These are phyloP conservation scores for Apostichopus californicus DNA, from an alignment of 35 echinoderm and acorn worm species.

Conservation along the genomic window DNA sequence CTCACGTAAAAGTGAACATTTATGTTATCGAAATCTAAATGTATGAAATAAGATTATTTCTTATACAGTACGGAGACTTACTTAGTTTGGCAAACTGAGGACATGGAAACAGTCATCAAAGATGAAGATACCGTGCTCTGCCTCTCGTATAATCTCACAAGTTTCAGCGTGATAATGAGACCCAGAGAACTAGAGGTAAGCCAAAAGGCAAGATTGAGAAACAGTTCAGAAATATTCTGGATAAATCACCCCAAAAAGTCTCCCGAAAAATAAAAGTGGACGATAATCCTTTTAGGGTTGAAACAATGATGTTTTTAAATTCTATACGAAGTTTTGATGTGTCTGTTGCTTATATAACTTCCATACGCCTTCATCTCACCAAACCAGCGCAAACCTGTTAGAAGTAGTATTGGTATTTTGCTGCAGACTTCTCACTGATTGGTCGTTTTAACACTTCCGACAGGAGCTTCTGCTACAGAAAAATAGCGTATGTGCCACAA, in stretches of 20 bases:
- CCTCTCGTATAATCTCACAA: not conserved
- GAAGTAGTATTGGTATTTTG: not conserved
- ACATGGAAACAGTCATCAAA: not conserved
- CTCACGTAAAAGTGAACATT: not conserved
- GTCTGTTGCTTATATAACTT: too few species aligned
- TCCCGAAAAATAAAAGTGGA: too few species aligned
- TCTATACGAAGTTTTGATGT: too few species aligned
- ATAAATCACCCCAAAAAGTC: too few species aligned
- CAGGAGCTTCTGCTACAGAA: not conserved
- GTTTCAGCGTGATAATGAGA: slow-evolving; percentile 5
- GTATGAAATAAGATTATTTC: not conserved
- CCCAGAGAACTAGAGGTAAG: not conserved
- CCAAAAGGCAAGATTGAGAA: too few species aligned
- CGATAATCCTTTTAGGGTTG: too few species aligned
- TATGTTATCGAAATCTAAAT: not conserved
- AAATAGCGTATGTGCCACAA: not conserved
- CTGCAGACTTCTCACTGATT: not conserved
- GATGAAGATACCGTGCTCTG: not conserved
- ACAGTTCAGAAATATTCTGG: too few species aligned
- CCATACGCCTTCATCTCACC: too few species aligned
- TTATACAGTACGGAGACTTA: not conserved
- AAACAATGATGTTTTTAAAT: too few species aligned
- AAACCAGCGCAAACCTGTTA: too few species aligned
- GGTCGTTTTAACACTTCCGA: too few species aligned
- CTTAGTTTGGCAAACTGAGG: not conserved